Evolutionary conservation across 2,888 invertebrate genomes (phyloP).

Genomic region (Ptilodon capucinus): DNA sequence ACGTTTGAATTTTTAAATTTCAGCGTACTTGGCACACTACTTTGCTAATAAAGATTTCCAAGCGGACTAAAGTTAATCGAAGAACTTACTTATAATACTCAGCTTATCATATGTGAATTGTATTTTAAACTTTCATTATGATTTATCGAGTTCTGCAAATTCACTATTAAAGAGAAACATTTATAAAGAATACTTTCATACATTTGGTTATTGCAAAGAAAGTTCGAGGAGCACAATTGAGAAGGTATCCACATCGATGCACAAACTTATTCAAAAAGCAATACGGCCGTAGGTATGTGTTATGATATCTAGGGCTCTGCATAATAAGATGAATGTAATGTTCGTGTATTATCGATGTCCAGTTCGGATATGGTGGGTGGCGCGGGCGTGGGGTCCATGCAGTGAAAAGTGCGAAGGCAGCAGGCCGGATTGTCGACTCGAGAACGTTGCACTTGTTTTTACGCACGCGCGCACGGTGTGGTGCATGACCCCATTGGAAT

Average conservation of each 20-base stretch:
- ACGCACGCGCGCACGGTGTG: slow-evolving; percentile 71
- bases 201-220: slow-evolving; percentile 11
- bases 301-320: slow-evolving; percentile 4
- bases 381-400: slow-evolving; percentile 6
- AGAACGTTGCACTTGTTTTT: slow-evolving; percentile 73
- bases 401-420: slow-evolving; percentile 38
- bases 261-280: slow-evolving; percentile 15
- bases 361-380: slow-evolving; percentile 3
- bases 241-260: slow-evolving; percentile 21
- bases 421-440: slow-evolving; percentile 37
- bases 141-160: no score
- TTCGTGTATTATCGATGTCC: slow-evolving; percentile 1
- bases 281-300: no score
- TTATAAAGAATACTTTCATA: no score
- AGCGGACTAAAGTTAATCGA: no score
- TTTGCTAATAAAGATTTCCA: no score
- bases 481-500: slow-evolving; percentile 80
- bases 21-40: no score
- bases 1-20: neutral
- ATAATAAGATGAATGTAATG: slow-evolving; percentile 6
- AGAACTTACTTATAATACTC: no score
- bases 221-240: slow-evolving; percentile 6
- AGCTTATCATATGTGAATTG: no score
- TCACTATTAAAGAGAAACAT: no score
- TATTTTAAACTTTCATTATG: no score